Evolutionary conservation across 2,113 vertebrate genomes (phyloP).

Genomic region (Nycticryphes semicollaris): DNA sequence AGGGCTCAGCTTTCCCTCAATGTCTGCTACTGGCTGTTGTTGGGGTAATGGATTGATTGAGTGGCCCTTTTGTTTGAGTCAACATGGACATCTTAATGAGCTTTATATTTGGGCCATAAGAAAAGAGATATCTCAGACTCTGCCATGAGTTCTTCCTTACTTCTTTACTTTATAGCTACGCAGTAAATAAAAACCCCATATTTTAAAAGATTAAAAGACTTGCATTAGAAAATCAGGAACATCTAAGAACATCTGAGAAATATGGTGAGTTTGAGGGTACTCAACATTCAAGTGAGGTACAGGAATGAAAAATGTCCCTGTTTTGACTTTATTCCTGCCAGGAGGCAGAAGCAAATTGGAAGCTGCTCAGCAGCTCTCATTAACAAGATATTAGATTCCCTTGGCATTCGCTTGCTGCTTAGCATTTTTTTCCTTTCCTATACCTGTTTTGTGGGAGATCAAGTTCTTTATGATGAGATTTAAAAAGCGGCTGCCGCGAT

Average conservation of each 20-base stretch:
- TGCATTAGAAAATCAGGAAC: background rate
- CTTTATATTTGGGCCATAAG: background rate
- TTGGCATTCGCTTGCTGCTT: background rate
- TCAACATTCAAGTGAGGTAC: background rate
- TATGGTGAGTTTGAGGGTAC: background rate
- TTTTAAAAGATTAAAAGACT: background rate
- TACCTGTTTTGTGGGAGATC: background rate
- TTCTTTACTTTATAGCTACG: background rate
- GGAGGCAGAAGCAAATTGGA: background rate
- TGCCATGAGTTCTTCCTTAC: background rate
- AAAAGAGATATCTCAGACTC: background rate
- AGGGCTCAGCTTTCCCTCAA: background rate
- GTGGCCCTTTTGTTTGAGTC: background rate
- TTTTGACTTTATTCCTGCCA: background rate
- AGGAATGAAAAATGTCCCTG: background rate
- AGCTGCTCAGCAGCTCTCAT: constrained; percentile 16
- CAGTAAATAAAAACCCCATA: background rate
- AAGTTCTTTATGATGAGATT: background rate
- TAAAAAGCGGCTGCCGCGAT: background rate
- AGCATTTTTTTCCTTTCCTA: background rate
- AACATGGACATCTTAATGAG: background rate
- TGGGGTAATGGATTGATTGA: background rate
- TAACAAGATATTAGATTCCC: constrained; percentile 11
- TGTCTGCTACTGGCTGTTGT: background rate
- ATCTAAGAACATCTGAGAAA: background rate